Evolutionary conservation across 1,140 invertebrate genomes (phyloP), one percentile per base, ranked within the genome.

Genomic region (Pseudomyrmex flavicornis): DNA sequence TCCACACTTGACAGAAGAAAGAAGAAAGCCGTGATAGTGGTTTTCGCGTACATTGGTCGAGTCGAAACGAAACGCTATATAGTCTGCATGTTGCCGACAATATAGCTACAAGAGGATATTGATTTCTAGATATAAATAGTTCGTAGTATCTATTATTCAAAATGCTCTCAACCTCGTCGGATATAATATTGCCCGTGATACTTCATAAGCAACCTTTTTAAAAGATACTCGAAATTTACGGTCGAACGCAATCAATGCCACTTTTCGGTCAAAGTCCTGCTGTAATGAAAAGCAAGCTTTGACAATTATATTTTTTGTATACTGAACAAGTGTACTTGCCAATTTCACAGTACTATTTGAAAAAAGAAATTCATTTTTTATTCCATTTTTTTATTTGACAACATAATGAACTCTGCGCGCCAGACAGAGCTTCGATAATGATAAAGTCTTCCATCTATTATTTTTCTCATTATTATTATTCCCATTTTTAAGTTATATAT

Each of bases 71-170:
- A 68, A 79, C 15, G 44, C 20, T 79, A 79, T 79, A 68, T 44
- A 79, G 54, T 70, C 15, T 79, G 65, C 20, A 79, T 59, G 65
- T 59, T 69, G 52, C 35, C 83, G 79, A 59, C 65, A 83, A 89
- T 89, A 87, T 88, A 83, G 82, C 74, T 69, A 72, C 83, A 35
- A 35, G 65, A 72, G 69, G 46, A 85, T 91, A 91, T 91, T 90
- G 90, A 91, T 91, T 91, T 90, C 85, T 72, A 35, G 56, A 85
- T 90, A 91, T 90, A 91, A 91, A 91, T 91, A 91, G 90, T 90
- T 83, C 76, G 73, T 84, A 61, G 86, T 88, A 87, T 90, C 86
- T 85, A 91, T 91, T 91, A 91, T 91, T 91, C 90, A 90, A 90
- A 88, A 88, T 85, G 86, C 83, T 62, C 82, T 87, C 76, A 88